These are phyloP conservation scores for Gallinago media DNA, from an alignment of 2,113 vertebrate genomes.

Conservation along the genomic window DNA sequence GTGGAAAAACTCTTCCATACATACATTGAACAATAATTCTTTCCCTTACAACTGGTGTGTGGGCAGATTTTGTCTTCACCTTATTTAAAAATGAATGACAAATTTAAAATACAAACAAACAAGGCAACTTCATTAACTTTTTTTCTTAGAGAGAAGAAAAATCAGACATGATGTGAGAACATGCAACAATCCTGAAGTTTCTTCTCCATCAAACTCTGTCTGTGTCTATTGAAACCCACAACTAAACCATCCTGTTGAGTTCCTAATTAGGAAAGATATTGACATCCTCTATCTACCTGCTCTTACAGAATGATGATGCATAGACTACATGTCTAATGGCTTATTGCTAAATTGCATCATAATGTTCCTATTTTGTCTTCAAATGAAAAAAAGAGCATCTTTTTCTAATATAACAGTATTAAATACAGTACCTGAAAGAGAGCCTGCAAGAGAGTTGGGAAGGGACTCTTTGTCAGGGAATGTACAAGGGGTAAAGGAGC, in stretches of 20 bases:
- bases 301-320: not conserved
- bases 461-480: too few relatives aligned
- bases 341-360: not conserved
- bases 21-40: not conserved
- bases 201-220: not conserved
- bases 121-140: not conserved
- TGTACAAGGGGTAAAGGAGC: too few relatives aligned
- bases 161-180: not conserved
- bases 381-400: not conserved
- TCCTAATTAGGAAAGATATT: not conserved
- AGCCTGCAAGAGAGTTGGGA: too few relatives aligned
- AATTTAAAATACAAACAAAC: not conserved
- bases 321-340: not conserved
- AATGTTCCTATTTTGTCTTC: not conserved
- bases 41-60: not conserved
- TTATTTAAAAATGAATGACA: not conserved
- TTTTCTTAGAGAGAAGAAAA: not conserved
- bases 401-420: not conserved
- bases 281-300: not conserved
- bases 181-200: not conserved
- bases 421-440: too few relatives aligned
- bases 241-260: not conserved
- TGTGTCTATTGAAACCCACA: rapidly evolving
- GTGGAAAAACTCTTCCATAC: not conserved
- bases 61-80: not conserved